Percentiles rank a stretch among this genome's conserved stretches.
These are phyloP conservation scores for Agapostemon virescens DNA, from an alignment of 2,888 invertebrate genomes.

Conservation along the genomic window DNA sequence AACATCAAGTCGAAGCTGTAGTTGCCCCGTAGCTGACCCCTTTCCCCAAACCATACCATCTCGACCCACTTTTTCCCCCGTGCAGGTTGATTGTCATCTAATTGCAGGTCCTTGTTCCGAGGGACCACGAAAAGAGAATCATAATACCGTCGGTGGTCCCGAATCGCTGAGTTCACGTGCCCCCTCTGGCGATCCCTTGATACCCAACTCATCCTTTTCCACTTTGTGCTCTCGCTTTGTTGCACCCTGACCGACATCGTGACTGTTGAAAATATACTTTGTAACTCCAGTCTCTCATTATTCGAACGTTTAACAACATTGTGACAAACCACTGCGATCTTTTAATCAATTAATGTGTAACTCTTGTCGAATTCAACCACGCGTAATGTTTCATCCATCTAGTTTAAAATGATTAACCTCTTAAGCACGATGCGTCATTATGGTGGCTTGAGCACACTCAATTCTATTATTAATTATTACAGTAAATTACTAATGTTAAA, in stretches of 20 bases:
- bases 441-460: no score
- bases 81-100: conserved; percentile 38
- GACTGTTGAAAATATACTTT: neutral
- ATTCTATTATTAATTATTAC: no score
- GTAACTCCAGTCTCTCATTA: neutral
- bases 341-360: no score
- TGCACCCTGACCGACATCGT: neutral
- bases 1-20: neutral
- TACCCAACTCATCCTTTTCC: conserved; percentile 21
- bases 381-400: no score
- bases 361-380: no score
- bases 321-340: neutral
- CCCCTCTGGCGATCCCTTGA: conserved; percentile 45
- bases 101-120: conserved; percentile 36
- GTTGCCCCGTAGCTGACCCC: conserved; percentile 20
- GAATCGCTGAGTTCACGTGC: conserved; percentile 44
- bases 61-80: conserved; percentile 40
- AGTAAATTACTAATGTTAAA: no score
- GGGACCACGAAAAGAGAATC: conserved; percentile 30
- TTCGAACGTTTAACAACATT: neutral
- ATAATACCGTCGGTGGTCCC: conserved; percentile 37
- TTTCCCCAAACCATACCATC: conserved; percentile 22
- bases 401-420: no score
- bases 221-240: neutral
- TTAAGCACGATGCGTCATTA: no score